A percentile compares a stretch with the other conserved stretches of the same genome.
phyloP scores from a whole-genome alignment of 37 sponge, comb jelly and placozoan species.

The Chondrosia reniformis region DNA sequence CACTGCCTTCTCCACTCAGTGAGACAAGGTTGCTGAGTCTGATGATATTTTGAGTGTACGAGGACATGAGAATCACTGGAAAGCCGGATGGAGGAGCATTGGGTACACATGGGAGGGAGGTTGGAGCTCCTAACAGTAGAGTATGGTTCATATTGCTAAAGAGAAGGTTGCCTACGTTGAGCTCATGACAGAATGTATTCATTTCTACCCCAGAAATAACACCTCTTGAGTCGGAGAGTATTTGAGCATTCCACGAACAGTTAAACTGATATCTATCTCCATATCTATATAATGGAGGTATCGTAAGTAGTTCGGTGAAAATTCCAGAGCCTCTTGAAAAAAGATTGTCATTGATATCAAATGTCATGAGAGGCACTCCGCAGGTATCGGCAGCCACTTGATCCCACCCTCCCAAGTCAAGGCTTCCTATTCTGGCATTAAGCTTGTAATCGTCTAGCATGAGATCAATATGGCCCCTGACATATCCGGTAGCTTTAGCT shows the following conservation, averaged over 20 bases:
- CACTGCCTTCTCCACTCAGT: background rate
- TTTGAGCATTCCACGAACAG: background rate
- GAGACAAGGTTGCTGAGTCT: background rate
- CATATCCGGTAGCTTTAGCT: too few species aligned
- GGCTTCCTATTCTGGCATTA: too few species aligned
- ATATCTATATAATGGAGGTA: constrained; percentile 6
- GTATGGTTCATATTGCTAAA: background rate
- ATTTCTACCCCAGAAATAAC: background rate
- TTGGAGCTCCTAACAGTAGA: background rate
- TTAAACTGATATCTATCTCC: constrained; percentile 10
- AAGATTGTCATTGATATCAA: background rate
- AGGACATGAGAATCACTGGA: background rate
- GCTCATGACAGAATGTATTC: background rate
- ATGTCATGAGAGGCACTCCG: background rate
- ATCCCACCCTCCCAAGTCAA: too few species aligned
- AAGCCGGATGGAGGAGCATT: background rate
- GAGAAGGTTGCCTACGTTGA: background rate
- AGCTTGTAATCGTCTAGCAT: too few species aligned
- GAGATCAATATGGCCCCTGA: too few species aligned
- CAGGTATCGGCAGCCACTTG: background rate
- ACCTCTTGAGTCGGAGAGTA: background rate
- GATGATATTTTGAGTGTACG: background rate
- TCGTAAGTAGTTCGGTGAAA: background rate
- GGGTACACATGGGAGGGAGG: background rate
- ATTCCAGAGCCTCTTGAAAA: background rate